Evolutionary conservation across 2,888 invertebrate genomes (phyloP), one percentile per base, ranked within the genome.

Genomic region (Drosophila infuscata): DNA sequence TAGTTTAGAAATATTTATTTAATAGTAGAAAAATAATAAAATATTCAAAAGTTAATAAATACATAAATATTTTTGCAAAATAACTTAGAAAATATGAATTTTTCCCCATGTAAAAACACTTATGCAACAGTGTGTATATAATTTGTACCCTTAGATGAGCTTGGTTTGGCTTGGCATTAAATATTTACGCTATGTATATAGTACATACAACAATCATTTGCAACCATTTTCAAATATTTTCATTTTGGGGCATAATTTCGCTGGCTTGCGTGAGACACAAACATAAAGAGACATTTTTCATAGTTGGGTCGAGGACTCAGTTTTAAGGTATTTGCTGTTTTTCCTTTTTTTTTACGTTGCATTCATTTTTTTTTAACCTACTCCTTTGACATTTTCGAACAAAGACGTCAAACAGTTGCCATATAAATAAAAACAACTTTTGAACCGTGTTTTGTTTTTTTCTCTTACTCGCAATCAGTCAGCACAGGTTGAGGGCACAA

Each of bases 261-360:
- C 20, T 36, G 15, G 58, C 20, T 79, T 66, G 86, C 86, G 83
- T 89, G 89, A 32, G 61, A 20, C n/a, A 17, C 15, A 5, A 53
- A 71, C 70, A 74, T 78, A 70, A 72, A 74, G 74, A 76, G 73
- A 79, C 70, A 56, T 67, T 76, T 60, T 71, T 36, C 46, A 57
- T 41, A 35, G 61, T 56, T 64, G 54, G 51, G 29, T 61, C 57
- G 15, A 30, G 41, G 46, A 35, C 35, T 49, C 30, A 32, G 41
- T 9, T n/a, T n/a, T 17, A 35, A 56, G 46, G 46, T 15, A 32
- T 25, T 20, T 25, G 20, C 7, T 2, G 20, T 4, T 15, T 12
- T 46, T 46, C 6, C 7, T 12, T 3, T 1, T 2, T 2, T 25
- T 46, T 25, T 20, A n/a, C 30, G 32, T 60, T 57, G 57, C 29